Conservation (phyloP, 2,888 invertebrate species). For the Pseudococcus longispinus region DNA sequence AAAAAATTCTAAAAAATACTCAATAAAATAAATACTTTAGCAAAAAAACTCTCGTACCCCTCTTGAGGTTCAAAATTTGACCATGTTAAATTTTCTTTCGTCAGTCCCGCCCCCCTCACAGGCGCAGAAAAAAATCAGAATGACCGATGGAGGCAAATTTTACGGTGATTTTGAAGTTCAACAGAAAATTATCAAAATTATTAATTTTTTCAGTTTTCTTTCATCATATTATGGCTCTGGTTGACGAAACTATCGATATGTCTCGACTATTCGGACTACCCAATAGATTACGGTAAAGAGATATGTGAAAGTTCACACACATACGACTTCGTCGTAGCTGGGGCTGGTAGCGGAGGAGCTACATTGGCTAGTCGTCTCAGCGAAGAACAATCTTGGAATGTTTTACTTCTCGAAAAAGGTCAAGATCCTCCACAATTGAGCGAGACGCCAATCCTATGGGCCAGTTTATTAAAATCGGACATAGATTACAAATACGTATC, state of each 20-base stretch:
- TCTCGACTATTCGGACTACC: neutral
- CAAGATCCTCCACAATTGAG: constrained; percentile 50
- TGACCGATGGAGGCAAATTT: neutral
- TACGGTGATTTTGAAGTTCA: neutral
- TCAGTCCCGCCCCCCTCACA: too few relatives aligned
- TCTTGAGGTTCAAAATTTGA: too few relatives aligned
- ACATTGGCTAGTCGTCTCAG: constrained; percentile 57
- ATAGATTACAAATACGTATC: constrained; percentile 57
- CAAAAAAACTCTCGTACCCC: too few relatives aligned
- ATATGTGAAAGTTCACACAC: neutral
- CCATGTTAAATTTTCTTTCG: too few relatives aligned
- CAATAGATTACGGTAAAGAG: neutral
- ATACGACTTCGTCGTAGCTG: constrained; percentile 55
- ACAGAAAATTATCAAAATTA: neutral
- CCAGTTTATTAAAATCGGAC: constrained; percentile 43
- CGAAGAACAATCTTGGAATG: constrained; percentile 57
- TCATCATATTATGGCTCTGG: neutral
- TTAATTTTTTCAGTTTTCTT: neutral
- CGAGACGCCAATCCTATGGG: constrained; percentile 54
- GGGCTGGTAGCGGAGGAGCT: constrained; percentile 58
- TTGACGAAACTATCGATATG: neutral
- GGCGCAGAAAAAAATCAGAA: too few relatives aligned
- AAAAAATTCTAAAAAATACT: too few relatives aligned
- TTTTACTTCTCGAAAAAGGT: constrained; percentile 57
- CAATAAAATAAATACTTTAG: too few relatives aligned